Conservation (phyloP, 2,888 invertebrate species). For the Elaeidobius kamerunicus region DNA sequence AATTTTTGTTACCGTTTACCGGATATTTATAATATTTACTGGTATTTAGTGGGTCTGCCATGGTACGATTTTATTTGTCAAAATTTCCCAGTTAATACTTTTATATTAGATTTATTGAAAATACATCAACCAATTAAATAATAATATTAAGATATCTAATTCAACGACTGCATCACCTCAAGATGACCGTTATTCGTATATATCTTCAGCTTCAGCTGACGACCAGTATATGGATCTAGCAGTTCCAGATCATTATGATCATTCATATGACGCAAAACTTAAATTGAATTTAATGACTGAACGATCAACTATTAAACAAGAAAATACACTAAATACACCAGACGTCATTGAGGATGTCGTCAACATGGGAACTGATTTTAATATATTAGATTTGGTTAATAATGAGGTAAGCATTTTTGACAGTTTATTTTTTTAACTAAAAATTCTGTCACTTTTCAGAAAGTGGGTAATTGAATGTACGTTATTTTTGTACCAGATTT, state of each 20-base stretch:
- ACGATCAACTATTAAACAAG: conserved; percentile 31
- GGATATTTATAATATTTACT: too few relatives aligned
- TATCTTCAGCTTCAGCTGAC: conserved; percentile 22
- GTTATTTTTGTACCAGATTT: too few relatives aligned
- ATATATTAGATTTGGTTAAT: conserved; percentile 45
- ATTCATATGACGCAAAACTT: conserved; percentile 19
- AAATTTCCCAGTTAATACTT: too few relatives aligned
- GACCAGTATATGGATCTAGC: conserved; percentile 17
- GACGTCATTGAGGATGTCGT: conserved; percentile 49
- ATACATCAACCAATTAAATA: too few relatives aligned
- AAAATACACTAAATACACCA: conserved; percentile 45
- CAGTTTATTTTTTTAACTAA: too few relatives aligned
- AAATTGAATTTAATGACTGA: conserved; percentile 29
- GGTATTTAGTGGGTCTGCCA: too few relatives aligned
- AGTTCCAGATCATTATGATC: conserved; percentile 9
- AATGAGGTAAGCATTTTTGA: conserved; percentile 38
- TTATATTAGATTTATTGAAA: too few relatives aligned
- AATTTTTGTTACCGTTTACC: too few relatives aligned
- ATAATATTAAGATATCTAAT: conserved; percentile 31
- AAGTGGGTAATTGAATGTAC: too few relatives aligned
- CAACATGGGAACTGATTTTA: conserved; percentile 44
- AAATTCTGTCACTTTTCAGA: too few relatives aligned
- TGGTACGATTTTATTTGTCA: too few relatives aligned
- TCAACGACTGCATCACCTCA: conserved; percentile 33
- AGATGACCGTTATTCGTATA: conserved; percentile 26